A percentile compares a stretch with the other conserved stretches of the same genome.
phyloP scores from a whole-genome alignment of 2,888 invertebrate genomes.

The Strigamia crassipes region DNA sequence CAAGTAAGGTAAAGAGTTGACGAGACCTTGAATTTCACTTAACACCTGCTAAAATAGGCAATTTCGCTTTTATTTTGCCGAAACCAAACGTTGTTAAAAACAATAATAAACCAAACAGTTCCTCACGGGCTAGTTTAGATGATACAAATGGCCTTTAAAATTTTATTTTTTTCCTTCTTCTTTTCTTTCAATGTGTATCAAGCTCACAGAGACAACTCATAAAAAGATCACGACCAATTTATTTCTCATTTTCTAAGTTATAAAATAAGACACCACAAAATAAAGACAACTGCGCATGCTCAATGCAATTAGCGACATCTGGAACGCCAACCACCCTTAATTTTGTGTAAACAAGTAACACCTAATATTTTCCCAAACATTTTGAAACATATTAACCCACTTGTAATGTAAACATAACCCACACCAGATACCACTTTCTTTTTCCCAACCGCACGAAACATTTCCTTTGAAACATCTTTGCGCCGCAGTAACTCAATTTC shows the following conservation, averaged over 20 bases:
- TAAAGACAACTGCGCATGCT: constrained; percentile 3
- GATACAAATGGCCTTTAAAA: neutral
- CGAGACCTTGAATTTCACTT: neutral
- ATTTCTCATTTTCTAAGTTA: neutral
- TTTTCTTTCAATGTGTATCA: neutral
- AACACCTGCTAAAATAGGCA: neutral
- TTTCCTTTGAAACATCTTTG: neutral
- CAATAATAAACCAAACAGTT: neutral
- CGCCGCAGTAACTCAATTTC: neutral
- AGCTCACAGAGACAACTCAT: neutral
- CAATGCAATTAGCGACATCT: neutral
- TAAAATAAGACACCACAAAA: neutral
- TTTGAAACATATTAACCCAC: neutral
- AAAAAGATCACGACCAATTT: constrained; percentile 17
- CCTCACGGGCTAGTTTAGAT: neutral
- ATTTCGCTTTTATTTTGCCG: neutral
- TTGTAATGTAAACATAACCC: neutral
- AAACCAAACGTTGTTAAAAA: neutral
- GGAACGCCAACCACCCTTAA: neutral
- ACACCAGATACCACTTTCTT: neutral
- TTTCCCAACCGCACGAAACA: neutral
- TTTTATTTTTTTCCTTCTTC: neutral
- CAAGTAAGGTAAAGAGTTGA: constrained; percentile 10
- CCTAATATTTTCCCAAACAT: constrained; percentile 7
- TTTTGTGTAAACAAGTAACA: neutral